Conservation (phyloP, 2,888 invertebrate species). For the Neelides folsomi region DNA sequence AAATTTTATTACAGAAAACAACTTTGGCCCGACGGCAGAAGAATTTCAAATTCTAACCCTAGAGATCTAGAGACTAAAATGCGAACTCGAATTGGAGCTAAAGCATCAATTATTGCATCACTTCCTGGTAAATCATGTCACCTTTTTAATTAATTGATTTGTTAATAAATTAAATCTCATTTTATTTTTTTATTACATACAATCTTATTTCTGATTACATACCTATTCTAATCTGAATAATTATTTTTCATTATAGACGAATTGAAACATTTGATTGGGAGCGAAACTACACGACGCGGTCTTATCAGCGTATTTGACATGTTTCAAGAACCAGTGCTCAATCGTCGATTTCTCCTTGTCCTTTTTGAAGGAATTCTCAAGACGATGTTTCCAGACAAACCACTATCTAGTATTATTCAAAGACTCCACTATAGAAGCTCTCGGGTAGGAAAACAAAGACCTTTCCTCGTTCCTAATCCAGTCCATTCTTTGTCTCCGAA, state of each 20-base stretch:
- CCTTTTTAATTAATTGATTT: background rate
- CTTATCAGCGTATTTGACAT: constrained; percentile 71
- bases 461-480: constrained; percentile 24
- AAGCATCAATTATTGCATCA: constrained; percentile 67
- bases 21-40: constrained; percentile 47
- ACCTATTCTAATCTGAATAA: background rate
- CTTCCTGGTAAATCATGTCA: constrained; percentile 55
- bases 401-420: constrained; percentile 55
- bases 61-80: constrained; percentile 50
- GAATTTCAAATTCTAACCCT: constrained; percentile 43
- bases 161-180: background rate
- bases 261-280: constrained; percentile 74
- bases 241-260: constrained; percentile 51
- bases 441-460: constrained; percentile 27
- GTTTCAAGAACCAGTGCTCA: constrained; percentile 72
- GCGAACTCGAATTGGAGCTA: constrained; percentile 70
- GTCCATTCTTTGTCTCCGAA: constrained; percentile 3
- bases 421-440: constrained; percentile 50
- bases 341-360: constrained; percentile 68
- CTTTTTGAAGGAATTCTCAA: constrained; percentile 66
- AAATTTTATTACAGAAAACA: constrained; percentile 39
- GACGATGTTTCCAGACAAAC: constrained; percentile 66
- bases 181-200: background rate
- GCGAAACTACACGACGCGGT: constrained; percentile 71
- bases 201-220: no score